Evolutionary conservation across 2,888 invertebrate species (phyloP).

Genomic region (Lottia scabra): DNA sequence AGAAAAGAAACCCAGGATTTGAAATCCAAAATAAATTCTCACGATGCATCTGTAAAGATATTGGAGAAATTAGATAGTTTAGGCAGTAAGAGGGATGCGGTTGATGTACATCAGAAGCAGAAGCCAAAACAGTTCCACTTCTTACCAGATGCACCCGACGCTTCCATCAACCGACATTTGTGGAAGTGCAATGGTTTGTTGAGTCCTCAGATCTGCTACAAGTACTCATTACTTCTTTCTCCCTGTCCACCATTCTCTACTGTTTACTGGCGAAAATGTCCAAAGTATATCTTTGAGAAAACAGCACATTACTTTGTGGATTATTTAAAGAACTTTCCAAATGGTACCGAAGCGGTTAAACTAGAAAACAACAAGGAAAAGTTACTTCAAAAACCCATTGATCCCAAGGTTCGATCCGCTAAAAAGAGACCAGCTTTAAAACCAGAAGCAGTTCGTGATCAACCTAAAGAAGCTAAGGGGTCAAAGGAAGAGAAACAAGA

Average conservation of each 20-base stretch:
- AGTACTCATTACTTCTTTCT: slow-evolving; percentile 23
- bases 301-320: not conserved
- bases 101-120: not conserved
- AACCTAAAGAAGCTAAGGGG: not conserved
- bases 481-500: not conserved
- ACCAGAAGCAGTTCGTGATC: not conserved
- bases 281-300: not conserved
- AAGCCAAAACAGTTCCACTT: not conserved
- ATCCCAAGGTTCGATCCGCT: too few relatives aligned
- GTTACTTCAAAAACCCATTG: too few relatives aligned
- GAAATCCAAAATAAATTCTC: slow-evolving; percentile 20
- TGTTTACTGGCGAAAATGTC: slow-evolving; percentile 29
- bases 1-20: slow-evolving; percentile 34
- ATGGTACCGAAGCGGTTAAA: not conserved
- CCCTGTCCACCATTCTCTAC: slow-evolving; percentile 34
- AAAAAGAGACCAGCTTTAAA: too few relatives aligned
- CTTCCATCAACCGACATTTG: not conserved
- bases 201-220: slow-evolving; percentile 20
- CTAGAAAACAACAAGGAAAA: not conserved
- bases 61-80: slow-evolving; percentile 30
- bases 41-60: slow-evolving; percentile 24
- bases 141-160: slow-evolving; percentile 3
- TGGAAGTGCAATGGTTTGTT: slow-evolving; percentile 20
- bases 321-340: not conserved
- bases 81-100: not conserved